Evolutionary conservation across 1,140 invertebrate species (phyloP).

Genomic region (Potamilus streckersoni): DNA sequence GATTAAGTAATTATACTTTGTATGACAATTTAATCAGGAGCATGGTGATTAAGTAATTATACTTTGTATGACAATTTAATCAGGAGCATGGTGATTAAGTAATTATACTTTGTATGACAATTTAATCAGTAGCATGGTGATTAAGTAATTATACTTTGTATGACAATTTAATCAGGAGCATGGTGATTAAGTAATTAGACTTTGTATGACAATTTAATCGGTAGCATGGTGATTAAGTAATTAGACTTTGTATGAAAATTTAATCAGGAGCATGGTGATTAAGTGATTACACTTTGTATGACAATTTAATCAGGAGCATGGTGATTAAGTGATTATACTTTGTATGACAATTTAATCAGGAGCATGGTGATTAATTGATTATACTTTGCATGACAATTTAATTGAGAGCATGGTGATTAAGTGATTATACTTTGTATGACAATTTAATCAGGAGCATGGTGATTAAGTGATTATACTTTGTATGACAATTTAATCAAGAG

Average conservation of each 20-base stretch:
- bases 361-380: not conserved
- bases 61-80: constrained; percentile 13
- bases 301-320: no score
- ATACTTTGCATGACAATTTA: constrained; percentile 12
- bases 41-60: not conserved
- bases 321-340: constrained; percentile 3
- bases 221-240: no score
- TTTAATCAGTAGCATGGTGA: no score
- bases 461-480: constrained; percentile 8
- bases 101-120: constrained; percentile 10
- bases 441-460: no score
- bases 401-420: no score
- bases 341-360: constrained; percentile 14
- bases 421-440: constrained; percentile 7
- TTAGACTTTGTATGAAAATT: constrained; percentile 11
- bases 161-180: constrained; percentile 12
- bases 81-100: no score
- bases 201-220: constrained; percentile 13
- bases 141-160: constrained; percentile 6
- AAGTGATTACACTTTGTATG: constrained; percentile 6
- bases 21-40: constrained; percentile 10
- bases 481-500: constrained; percentile 10
- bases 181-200: constrained; percentile 1
- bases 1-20: constrained; percentile 7
- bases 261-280: no score